Percentiles rank a stretch among this genome's conserved stretches.
phyloP scores from a whole-genome alignment of 2,797 vertebrate genomes.

The Cryptoprocta ferox region DNA sequence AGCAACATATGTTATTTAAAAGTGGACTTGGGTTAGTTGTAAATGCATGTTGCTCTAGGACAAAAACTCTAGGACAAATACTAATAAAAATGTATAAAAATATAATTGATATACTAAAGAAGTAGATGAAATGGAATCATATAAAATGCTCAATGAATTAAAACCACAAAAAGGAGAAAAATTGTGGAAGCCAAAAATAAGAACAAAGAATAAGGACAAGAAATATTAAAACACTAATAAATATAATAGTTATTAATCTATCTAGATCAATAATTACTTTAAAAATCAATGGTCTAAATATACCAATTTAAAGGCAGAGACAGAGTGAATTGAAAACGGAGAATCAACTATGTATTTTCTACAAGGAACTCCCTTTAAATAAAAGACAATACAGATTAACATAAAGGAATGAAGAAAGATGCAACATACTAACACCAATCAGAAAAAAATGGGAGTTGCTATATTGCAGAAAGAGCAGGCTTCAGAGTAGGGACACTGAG shows the following conservation, averaged over 20 bases:
- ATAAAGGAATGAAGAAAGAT: not conserved
- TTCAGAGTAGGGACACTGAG: too few relatives aligned
- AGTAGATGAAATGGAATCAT: not conserved
- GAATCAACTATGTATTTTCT: not conserved
- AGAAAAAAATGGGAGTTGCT: not conserved
- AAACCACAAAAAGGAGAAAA: not conserved
- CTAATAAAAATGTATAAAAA: not conserved
- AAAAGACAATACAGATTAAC: not conserved
- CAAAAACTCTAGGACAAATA: not conserved
- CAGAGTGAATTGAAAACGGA: not conserved
- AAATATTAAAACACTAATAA: not conserved
- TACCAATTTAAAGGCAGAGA: not conserved
- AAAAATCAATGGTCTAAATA: not conserved
- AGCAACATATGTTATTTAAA: not conserved
- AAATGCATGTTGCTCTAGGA: not conserved
- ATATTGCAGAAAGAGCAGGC: not conserved
- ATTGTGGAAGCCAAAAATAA: not conserved
- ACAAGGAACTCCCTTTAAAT: not conserved
- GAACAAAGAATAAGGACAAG: not conserved
- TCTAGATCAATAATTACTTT: not conserved
- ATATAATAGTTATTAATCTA: not conserved
- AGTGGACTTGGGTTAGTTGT: not conserved
- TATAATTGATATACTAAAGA: not conserved
- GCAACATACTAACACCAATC: not conserved
- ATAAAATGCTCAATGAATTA: not conserved